phyloP scores from a whole-genome alignment of 2,113 vertebrate species.

The Psephotus haematonotus region DNA sequence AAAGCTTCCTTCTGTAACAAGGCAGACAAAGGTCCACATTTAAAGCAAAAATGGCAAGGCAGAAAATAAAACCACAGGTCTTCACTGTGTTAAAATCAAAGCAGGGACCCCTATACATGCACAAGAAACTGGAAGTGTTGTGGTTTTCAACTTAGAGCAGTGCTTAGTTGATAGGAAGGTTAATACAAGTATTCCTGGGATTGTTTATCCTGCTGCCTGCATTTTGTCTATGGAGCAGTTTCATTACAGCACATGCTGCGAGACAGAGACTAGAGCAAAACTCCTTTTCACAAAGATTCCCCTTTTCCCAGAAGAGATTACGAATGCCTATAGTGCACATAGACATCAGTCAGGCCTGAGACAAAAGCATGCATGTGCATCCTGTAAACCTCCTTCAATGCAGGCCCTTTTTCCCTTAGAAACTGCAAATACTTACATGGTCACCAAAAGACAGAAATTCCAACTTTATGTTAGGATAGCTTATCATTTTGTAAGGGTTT shows the following conservation, averaged over 20 bases:
- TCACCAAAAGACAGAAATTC: not conserved
- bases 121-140: not conserved
- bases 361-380: not conserved
- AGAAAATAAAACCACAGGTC: not conserved
- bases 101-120: not conserved
- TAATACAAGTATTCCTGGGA: not conserved
- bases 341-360: not conserved
- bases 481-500: not conserved
- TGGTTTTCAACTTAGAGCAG: not conserved
- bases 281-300: not conserved
- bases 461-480: not conserved
- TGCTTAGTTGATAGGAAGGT: not conserved
- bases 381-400: not conserved
- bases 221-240: not conserved
- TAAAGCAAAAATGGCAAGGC: not conserved
- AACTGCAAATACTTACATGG: not conserved
- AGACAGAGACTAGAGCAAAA: not conserved
- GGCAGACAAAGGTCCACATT: not conserved
- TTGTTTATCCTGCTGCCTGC: not conserved
- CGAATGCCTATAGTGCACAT: not conserved
- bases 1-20: not conserved
- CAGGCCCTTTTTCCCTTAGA: not conserved
- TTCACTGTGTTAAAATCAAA: not conserved
- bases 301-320: not conserved
- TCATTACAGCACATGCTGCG: not conserved